Conservation (phyloP, 2,888 invertebrate genomes). For the Oscheius sp. region DNA sequence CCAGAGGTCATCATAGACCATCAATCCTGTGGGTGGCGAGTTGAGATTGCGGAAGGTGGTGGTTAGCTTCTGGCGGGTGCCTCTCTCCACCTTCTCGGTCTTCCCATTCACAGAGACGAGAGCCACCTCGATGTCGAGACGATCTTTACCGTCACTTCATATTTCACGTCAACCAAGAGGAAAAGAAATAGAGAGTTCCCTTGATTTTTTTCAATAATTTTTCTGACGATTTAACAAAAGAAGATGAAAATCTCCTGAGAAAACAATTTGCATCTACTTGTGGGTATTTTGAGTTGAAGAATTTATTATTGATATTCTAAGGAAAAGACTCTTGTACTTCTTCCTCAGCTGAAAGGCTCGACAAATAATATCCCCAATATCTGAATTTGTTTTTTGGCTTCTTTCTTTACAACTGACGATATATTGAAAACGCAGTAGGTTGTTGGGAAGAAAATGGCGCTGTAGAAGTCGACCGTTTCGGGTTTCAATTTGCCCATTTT, state of each 20-base stretch:
- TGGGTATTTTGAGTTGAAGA: too few species aligned
- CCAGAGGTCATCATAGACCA: constrained; percentile 58
- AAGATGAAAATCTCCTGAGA: too few species aligned
- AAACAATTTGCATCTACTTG: too few species aligned
- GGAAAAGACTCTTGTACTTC: constrained; percentile 25
- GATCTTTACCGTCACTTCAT: too few species aligned
- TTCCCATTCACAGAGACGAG: constrained; percentile 48
- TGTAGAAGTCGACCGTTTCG: constrained; percentile 69
- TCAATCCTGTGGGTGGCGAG: constrained; percentile 55
- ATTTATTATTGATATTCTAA: too few species aligned
- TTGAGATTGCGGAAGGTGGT: constrained; percentile 55
- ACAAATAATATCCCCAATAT: constrained; percentile 68
- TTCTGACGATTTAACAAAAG: too few species aligned
- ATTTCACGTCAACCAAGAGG: too few species aligned
- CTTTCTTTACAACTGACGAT: constrained; percentile 44
- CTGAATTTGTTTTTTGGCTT: constrained; percentile 36
- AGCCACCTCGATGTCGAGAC: constrained; percentile 49
- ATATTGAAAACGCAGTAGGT: constrained; percentile 69
- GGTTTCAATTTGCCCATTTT: constrained; percentile 51
- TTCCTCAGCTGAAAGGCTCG: constrained; percentile 56
- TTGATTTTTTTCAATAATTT: too few species aligned
- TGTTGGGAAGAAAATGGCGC: constrained; percentile 68
- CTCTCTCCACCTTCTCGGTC: constrained; percentile 49
- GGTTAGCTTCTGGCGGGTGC: constrained; percentile 45
- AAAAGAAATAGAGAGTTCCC: too few species aligned